Evolutionary conservation across 30 jellyfish, hydroid and myxozoan genomes (phyloP), one percentile per base, ranked within the genome.

Genomic region (Mastigias papua): DNA sequence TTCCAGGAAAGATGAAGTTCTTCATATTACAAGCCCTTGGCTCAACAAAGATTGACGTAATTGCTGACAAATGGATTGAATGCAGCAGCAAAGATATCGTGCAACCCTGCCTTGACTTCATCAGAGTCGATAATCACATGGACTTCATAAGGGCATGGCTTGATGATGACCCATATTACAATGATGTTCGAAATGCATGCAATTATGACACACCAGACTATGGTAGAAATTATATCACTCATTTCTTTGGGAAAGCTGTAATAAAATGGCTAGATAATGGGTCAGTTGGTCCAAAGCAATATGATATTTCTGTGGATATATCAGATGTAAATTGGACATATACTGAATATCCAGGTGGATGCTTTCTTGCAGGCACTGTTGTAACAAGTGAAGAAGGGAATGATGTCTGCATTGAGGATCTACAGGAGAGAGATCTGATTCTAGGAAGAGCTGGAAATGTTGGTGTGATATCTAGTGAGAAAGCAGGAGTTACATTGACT

Each of bases 1-100:
- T 82, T n/a, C 71, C 81, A 32, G 92, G 48, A 1, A 82, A 82
- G 72, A 66, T 82, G 92, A 82, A 82, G 76, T 34, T 82, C 34
- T 68, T 54, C 50, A 1, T 82, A 64, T 49, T 82, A 25, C 17
- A 48, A 30, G 79, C 17, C 64, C 85, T 82, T 32, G 92, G 92
- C 9, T 68, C 92, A 20, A 21, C 31, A 7, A 67, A 82, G 42
- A 11, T 68, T 10, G 57, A 82, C 17, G 85, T 42, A 31, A 69
- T 82, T 15, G 19, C 6, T 0, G 32, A 68, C 29, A 69, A 68
- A 31, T 82, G 92, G 92, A 37, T 80, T 0, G 21, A 51, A 1
- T n/a, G 27, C 11, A 67, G 92, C 68, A 30, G 37, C 49, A 22
- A 62, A 34, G 26, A 49, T 0, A 15, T 69, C 77, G 21, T 81